Base-by-base conservation (phyloP, 2,888 invertebrate genomes). In the Diploptera punctata region DNA sequence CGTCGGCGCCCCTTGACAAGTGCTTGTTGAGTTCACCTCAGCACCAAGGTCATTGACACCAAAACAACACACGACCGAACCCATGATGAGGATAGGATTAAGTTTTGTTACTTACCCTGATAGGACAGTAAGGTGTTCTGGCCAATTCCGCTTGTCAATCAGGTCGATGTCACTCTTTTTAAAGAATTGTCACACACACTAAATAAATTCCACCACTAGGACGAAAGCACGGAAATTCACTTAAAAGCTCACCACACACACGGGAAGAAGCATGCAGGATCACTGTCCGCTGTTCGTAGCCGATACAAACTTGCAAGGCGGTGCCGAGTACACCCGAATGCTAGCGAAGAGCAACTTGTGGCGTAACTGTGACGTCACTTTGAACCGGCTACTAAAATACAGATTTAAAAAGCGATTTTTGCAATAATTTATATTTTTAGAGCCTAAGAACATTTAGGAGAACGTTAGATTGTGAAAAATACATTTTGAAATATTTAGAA, bases 211-310 rank as follows among this genome's bases (percentile, higher is more conserved):
- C 43, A 47, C 21, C 47, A 44, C 65, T n/a, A 65, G n/a, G 43
- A 60, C 18, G 54, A 70, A 60, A 57, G 47, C 43, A 61, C 44
- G 70, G 54, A 62, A 61, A 62, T 62, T 43, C 65, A 71, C 65
- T 49, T 31, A 29, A 57, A 57, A 57, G 24, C 29, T 26, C 69
- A 54, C 43, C 60, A 57, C 43, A 57, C 69, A 57, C 49, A 68
- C 69, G 26, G 72, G 60, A 70, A 67, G 72, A 70, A 57, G 72
- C 74, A 74, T 72, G 72, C 67, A 72, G 67, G 74, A 74, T 68
- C 74, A 74, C 74, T 74, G 74, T 61, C 74, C 74, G 74, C 49
- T 54, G 52, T 52, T 71, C 68, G 71, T 68, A 21, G 62, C 61
- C 61, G 60, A 68, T 57, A 60, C 65, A 54, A 67, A 67, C 44